These are phyloP conservation scores for Apogon hyalosoma DNA, from an alignment of 2,797 vertebrate species.

Conservation along the genomic window DNA sequence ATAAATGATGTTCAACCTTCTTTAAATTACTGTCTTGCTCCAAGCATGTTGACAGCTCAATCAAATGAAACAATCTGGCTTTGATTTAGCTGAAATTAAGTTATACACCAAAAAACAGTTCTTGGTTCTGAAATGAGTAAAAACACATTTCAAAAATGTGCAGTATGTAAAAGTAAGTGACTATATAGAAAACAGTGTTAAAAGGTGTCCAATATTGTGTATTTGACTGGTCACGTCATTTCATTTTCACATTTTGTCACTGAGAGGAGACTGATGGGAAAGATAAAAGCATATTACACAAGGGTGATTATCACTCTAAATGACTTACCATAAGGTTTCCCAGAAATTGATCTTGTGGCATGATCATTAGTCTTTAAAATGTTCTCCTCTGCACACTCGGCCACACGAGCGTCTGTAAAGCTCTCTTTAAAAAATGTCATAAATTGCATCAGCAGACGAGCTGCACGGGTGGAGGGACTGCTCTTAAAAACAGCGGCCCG, in stretches of 20 bases:
- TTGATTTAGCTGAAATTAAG: conserved; percentile 57
- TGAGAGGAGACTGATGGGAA: conserved; percentile 50
- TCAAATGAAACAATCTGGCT: conserved; percentile 48
- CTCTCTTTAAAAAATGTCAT: conserved; percentile 72
- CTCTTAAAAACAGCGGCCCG: conserved; percentile 77
- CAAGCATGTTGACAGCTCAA: conserved; percentile 49
- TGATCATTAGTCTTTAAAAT: conserved; percentile 78
- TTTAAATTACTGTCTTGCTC: conserved; percentile 44
- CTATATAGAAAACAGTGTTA: neutral
- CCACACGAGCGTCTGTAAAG: conserved; percentile 63
- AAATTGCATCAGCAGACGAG: conserved; percentile 76
- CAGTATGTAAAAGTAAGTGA: neutral
- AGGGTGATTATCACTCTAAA: conserved; percentile 69
- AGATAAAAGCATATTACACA: conserved; percentile 72
- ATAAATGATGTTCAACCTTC: conserved; percentile 60
- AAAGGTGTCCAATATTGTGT: conserved; percentile 4
- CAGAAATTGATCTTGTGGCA: conserved; percentile 79
- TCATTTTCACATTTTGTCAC: conserved; percentile 29
- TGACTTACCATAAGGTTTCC: conserved; percentile 71
- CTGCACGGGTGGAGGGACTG: conserved; percentile 31
- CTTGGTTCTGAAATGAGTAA: conserved; percentile 4
- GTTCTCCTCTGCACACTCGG: conserved; percentile 65
- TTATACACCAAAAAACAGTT: conserved; percentile 25
- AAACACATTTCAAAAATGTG: neutral
- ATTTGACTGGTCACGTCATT: conserved; percentile 11